Evolutionary conservation across 2,113 vertebrate species (phyloP).

Genomic region (Malurus elegans): DNA sequence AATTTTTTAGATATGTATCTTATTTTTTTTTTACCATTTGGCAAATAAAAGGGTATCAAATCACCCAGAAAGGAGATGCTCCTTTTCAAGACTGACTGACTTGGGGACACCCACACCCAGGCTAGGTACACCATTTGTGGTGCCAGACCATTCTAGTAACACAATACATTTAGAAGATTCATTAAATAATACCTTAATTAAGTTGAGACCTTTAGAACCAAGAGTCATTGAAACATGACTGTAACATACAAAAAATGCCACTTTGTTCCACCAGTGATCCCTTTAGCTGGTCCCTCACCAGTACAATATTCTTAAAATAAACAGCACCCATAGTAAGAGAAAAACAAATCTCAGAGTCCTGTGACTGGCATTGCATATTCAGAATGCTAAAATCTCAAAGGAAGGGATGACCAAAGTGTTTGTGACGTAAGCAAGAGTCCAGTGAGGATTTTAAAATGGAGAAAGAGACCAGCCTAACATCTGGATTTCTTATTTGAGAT

Average conservation of each 20-base stretch:
- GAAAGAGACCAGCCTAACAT: neutral
- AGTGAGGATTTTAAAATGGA: neutral
- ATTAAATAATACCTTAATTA: neutral
- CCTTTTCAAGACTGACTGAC: neutral
- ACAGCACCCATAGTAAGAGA: neutral
- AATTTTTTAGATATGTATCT: neutral
- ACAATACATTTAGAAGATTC: neutral
- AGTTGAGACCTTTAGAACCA: neutral
- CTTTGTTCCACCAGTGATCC: neutral
- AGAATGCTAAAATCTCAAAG: neutral
- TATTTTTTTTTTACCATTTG: neutral
- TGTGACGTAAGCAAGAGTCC: neutral
- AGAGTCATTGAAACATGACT: rapidly evolving
- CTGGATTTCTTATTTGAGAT: neutral
- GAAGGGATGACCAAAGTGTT: neutral
- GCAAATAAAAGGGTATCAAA: neutral
- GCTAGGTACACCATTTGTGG: neutral
- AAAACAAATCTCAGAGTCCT: neutral
- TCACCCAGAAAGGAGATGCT: neutral
- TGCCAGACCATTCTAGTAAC: neutral
- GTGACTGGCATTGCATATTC: neutral
- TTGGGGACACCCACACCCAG: neutral
- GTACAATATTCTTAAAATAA: neutral
- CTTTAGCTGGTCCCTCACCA: neutral
- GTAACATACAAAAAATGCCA: neutral